Evolutionary conservation across 2,888 invertebrate genomes (phyloP), one percentile per base, ranked within the genome.

Genomic region (Chrysolina haemoptera): DNA sequence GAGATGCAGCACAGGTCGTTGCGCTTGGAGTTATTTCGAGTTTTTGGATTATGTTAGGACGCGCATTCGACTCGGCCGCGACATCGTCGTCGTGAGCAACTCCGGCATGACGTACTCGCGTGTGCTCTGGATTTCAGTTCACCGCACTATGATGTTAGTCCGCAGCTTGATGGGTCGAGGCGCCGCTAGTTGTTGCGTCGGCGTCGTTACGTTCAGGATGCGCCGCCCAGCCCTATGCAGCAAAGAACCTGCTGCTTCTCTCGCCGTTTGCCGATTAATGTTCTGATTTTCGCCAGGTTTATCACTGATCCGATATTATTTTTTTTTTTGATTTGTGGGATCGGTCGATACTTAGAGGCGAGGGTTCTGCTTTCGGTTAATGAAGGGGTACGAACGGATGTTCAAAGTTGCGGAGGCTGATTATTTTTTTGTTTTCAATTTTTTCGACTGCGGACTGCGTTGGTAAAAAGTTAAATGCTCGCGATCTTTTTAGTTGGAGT

Each of bases 141-240:
- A 86, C 87, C 88, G 88, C 88, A 88, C 88, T 88, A 86, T 88
- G 87, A 86, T 86, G 84, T 84, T 82, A 78, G 85, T 83, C 85
- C 86, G 86, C 86, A 86, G 87, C 86, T 87, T 87, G 86, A 86
- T 86, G 86, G 87, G 86, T 85, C 86, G 86, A 81, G 80, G 81
- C 82, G 83, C 81, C 82, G 73, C 86, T 86, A 87, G 86, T 87
- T 87, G 87, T 87, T 88, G 88, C 88, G 88, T 87, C 87, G 87
- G 86, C 85, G 86, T 86, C 86, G 84, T 83, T 80, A 78, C 80
- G 82, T 81, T 79, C 74, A 76, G 79, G 84, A 84, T 85, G 84
- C 84, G 84, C 83, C 83, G 83, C 84, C 84, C 84, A 80, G 79
- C 82, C 82, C 84, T 84, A 82, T 84, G 85, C 85, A 84, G 84